phyloP scores from a whole-genome alignment of 2,888 invertebrate genomes.

The Pyrrhia umbra region DNA sequence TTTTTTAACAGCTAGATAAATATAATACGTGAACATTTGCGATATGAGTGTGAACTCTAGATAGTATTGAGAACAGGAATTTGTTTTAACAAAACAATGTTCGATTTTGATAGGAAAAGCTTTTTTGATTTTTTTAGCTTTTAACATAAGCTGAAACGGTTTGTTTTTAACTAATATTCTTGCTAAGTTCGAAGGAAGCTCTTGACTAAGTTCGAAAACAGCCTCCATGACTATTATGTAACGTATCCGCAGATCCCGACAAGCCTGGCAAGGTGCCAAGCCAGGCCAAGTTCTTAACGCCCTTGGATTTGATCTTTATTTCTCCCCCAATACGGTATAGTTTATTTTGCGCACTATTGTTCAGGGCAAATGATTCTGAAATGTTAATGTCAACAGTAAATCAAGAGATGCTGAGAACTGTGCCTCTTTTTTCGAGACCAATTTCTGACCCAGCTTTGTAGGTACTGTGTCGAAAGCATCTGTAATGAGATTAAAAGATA shows the following conservation, averaged over 20 bases:
- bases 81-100: constrained; percentile 2
- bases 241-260: constrained; percentile 52
- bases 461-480: background rate
- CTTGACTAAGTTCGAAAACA: constrained; percentile 39
- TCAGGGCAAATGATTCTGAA: constrained; percentile 53
- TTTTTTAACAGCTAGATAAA: constrained; percentile 32
- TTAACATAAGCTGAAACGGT: too few relatives aligned
- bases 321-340: constrained; percentile 38
- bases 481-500: background rate
- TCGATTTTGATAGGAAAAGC: background rate
- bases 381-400: constrained; percentile 57
- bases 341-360: constrained; percentile 44
- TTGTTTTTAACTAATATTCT: constrained; percentile 41
- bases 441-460: constrained; percentile 10
- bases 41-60: constrained; percentile 16
- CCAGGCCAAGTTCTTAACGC: constrained; percentile 26
- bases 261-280: constrained; percentile 56
- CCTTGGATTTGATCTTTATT: constrained; percentile 54
- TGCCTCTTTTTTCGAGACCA: constrained; percentile 37
- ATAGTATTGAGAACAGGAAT: background rate
- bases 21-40: constrained; percentile 12
- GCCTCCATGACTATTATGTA: constrained; percentile 59
- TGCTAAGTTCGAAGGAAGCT: too few relatives aligned
- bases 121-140: too few relatives aligned
- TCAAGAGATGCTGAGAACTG: constrained; percentile 39